Evolutionary conservation across 2,888 invertebrate genomes (phyloP).

Genomic region (Meloe dianella): DNA sequence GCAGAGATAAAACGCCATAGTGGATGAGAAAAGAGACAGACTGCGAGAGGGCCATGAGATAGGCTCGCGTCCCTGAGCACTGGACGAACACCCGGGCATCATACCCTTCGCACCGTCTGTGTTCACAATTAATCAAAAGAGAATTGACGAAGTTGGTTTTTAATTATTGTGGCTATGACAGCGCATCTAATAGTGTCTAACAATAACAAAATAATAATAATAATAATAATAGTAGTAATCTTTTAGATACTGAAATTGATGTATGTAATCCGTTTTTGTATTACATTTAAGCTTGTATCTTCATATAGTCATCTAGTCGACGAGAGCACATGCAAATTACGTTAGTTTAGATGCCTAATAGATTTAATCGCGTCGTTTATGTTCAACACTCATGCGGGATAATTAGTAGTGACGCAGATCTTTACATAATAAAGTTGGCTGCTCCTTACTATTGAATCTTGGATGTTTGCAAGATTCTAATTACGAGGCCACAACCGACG

Average conservation of each 20-base stretch:
- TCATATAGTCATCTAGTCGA: conserved; percentile 22
- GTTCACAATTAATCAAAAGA: conserved; percentile 61
- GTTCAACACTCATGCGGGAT: conserved; percentile 60
- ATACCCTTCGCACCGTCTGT: conserved; percentile 47
- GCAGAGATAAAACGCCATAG: conserved; percentile 54
- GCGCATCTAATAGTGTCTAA: not conserved
- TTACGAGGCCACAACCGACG: conserved; percentile 60
- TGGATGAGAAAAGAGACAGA: conserved; percentile 35
- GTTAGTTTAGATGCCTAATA: conserved; percentile 60
- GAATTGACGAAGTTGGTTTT: conserved; percentile 59
- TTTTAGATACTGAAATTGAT: not conserved
- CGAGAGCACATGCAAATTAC: conserved; percentile 57
- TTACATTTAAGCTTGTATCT: not conserved
- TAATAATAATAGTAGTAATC: not conserved
- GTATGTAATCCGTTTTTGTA: not conserved
- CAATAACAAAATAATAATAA: conserved; percentile 19
- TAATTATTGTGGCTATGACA: conserved; percentile 52
- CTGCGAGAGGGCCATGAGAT: conserved; percentile 47
- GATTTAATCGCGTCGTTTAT: conserved; percentile 62
- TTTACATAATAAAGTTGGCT: conserved; percentile 50
- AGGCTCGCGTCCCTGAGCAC: conserved; percentile 38
- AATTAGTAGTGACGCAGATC: conserved; percentile 58
- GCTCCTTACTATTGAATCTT: conserved; percentile 54
- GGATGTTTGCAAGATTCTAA: conserved; percentile 58
- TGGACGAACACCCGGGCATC: conserved; percentile 33